Evolutionary conservation across 2,888 invertebrate genomes (phyloP), one percentile per base, ranked within the genome.

Genomic region (Lysandra coridon): DNA sequence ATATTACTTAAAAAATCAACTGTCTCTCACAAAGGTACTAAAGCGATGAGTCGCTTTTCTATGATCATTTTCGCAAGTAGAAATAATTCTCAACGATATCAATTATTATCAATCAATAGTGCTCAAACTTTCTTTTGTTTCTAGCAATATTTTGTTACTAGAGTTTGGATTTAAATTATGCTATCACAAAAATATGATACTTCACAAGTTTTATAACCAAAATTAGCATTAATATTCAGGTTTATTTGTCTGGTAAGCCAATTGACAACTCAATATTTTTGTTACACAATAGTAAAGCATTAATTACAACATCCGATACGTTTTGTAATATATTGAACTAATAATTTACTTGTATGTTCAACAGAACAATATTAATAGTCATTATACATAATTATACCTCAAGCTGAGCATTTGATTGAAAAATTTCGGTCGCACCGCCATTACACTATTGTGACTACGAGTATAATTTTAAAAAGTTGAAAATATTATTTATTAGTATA

Each of bases 361-460:
- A 81, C 81, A 81, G 82, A 82, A 82, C 83, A 85, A 85, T 82
- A 83, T 84, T 88, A 89, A 76, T 76, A 44, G 76, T 91, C 89
- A 90, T 92, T 92, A 91, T 88, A 88, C 83, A 85, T 91, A 91
- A 92, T 91, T 88, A 88, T 89, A 85, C 82, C 80, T 83, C 92
- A 89, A 81, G 88, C 92, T 91, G 92, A 6, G 92, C 81, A 64
- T 83, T 81, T 90, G 92, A 92, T 92, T 92, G 91, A 91, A 92
- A 91, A 92, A 88, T 83, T 82, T 79, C 78, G 79, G 74, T 80
- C 79, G 60, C 79, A 80, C 64, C 76, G 80, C 57, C 75, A 78
- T 75, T 78, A 78, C 23, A 80, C 79, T 76, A 76, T 76, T 76
- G 75, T 75, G 76, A 53, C 33, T 14, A 5, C 17, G 49, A 2